Base-by-base conservation (phyloP, 1,140 invertebrate genomes). In the Xylocopa sonorina region DNA sequence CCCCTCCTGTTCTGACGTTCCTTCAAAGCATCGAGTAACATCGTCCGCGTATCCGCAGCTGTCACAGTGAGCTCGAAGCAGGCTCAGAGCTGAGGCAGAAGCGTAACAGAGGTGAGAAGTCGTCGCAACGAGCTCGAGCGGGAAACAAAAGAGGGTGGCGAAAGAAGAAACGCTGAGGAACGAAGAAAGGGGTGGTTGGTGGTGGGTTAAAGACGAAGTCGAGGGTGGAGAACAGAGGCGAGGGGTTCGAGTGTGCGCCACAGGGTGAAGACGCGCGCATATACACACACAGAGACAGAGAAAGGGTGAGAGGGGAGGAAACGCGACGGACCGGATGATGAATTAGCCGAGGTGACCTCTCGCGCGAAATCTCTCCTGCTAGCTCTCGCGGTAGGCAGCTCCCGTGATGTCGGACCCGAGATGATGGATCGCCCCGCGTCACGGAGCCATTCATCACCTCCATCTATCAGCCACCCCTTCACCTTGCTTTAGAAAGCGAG, bases 401-500 rank as follows among this genome's bases (percentile, higher is more conserved):
- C 86, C 88, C 88, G 89, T 90, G 90, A 91, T 90, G 90, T 91
- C 90, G 89, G 86, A 84, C 82, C 87, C 81, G 81, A 89, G 91
- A 91, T 93, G 92, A 93, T 92, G 91, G 90, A 93, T 93, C 88
- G 89, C 84, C 84, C 80, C 68, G 85, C 89, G 91, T 91, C 92
- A 89, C 88, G 92, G 88, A 91, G 90, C 91, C 91, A 92, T 93
- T 92, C 92, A 92, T 92, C 92, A 93, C 91, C 89, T 91, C 89
- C 91, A 82, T 92, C 92, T 92, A 92, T 93, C 92, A 91, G 86
- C 80, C 89, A 89, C 88, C 90, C 90, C 90, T 90, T 90, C 91
- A 89, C 88, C 91, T 92, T 92, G 88, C 90, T 90, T 90, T 88
- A 89, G 89, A 90, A 91, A 92, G 90, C 87, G 88, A 92, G 84